Evolutionary conservation across 2,888 invertebrate species (phyloP), one percentile per base, ranked within the genome.

Genomic region (Andrena chrysosceles): DNA sequence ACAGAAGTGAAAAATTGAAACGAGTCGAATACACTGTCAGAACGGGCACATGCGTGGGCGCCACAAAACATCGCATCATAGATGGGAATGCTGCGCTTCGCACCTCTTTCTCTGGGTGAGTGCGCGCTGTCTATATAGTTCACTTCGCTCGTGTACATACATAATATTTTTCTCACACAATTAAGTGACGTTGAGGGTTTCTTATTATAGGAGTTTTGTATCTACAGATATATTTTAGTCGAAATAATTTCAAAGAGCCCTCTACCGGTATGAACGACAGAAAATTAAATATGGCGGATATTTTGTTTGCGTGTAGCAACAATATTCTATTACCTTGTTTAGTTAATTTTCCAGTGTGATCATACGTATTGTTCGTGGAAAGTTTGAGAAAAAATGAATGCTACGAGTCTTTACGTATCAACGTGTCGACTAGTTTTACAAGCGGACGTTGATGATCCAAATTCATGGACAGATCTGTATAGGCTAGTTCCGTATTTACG

Each of bases 401-500:
- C 97, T 86, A 96, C 97, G 79, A 97, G 96, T 94, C 95, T 97
- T 88, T 97, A 97, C 94, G 96, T 97, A 89, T 97, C 97, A 89
- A 97, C 97, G 78, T 97, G 97, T 95, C 96, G 97, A 90, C 95
- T 97, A 92, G 97, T 97, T 91, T 95, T 98, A 92, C 96, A 96
- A 94, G 96, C 97, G 77, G 96, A 97, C 90, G 95, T 96, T 64
- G 95, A 95, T 78, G 96, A 97, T 93, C 96, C 96, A 87, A 96
- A 96, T 92, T 96, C 96, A 76, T 97, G 97, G 96, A 96, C 96
- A 72, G 98, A 98, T 94, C 95, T 98, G 89, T 97, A 97, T 94
- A 96, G 97, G 89, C 95, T 97, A 91, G 96, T 98, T 89, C 97
- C 98, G 5, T 97, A 97, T 94, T 95, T 98, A 92, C 96, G 98